These are phyloP conservation scores for Siniperca obscura DNA, from an alignment of 2,797 vertebrate genomes.

Conservation along the genomic window DNA sequence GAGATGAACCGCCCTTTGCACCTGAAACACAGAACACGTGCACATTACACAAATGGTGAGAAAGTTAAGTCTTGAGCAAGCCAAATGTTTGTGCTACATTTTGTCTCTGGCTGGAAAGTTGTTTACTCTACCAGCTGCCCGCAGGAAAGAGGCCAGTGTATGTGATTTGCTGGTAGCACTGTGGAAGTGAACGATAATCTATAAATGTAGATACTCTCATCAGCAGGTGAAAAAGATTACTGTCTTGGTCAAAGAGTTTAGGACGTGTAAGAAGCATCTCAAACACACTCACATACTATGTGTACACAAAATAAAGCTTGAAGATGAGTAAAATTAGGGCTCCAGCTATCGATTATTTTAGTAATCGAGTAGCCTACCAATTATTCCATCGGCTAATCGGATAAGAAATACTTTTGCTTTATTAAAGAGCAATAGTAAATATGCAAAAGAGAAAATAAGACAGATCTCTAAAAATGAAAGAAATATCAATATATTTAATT, in stretches of 20 bases:
- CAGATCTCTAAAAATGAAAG: too few relatives aligned
- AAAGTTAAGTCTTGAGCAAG: slow-evolving; percentile 45
- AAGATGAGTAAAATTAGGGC: slow-evolving; percentile 36
- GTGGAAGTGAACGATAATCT: slow-evolving; percentile 26
- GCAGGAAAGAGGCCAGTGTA: slow-evolving; percentile 30
- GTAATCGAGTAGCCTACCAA: too few relatives aligned
- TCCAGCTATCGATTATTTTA: too few relatives aligned
- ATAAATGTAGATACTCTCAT: slow-evolving; percentile 11
- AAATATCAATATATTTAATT: too few relatives aligned
- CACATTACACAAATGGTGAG: slow-evolving; percentile 58
- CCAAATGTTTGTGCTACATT: slow-evolving; percentile 65
- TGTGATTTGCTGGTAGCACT: slow-evolving; percentile 18
- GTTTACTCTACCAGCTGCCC: slow-evolving; percentile 65
- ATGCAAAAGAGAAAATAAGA: too few relatives aligned
- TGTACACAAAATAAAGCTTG: slow-evolving; percentile 21
- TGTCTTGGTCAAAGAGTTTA: not conserved
- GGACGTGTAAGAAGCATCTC: not conserved
- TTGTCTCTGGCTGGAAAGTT: slow-evolving; percentile 53
- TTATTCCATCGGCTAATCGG: too few relatives aligned
- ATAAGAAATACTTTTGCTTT: too few relatives aligned
- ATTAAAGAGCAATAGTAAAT: too few relatives aligned
- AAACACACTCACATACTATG: not conserved
- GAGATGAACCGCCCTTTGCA: slow-evolving; percentile 90
- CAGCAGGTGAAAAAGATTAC: slow-evolving; percentile 13
- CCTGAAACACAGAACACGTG: slow-evolving; percentile 83